These are phyloP conservation scores for Drosophila ohnishii DNA, from an alignment of 1,140 invertebrate genomes.

Conservation along the genomic window DNA sequence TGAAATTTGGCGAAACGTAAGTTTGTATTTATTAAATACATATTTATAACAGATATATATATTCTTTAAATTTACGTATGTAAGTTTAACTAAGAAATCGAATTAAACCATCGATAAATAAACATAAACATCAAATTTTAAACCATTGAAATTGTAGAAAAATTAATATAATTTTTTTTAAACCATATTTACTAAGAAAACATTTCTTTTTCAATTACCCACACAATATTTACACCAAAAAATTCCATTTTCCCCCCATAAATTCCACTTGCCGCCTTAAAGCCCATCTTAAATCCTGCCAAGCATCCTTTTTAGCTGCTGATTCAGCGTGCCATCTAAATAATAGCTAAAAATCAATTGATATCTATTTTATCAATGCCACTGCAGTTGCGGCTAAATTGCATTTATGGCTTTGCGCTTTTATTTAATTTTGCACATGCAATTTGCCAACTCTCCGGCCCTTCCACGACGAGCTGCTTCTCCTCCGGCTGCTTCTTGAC, in stretches of 20 bases:
- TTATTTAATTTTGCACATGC: conserved; percentile 73
- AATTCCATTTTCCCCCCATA: no score
- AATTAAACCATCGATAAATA: no score
- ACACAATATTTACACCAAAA: background rate
- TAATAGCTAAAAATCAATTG: conserved; percentile 76
- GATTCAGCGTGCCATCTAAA: conserved; percentile 60
- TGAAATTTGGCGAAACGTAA: no score
- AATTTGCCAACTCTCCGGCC: conserved; percentile 48
- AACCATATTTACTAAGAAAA: no score
- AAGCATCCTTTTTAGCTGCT: conserved; percentile 7
- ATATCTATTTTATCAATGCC: conserved; percentile 72
- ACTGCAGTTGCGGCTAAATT: conserved; percentile 67
- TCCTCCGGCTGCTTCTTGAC: conserved; percentile 16
- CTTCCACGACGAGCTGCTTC: background rate
- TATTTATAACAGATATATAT: no score
- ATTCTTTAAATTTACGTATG: no score
- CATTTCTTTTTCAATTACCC: no score
- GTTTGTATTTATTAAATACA: no score
- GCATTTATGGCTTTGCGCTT: conserved; percentile 78
- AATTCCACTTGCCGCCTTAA: background rate
- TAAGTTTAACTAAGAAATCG: background rate
- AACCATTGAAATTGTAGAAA: no score
- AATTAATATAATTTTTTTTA: no score
- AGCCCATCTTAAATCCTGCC: background rate
- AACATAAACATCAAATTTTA: no score